phyloP scores from a whole-genome alignment of 2,888 invertebrate genomes.

The Troilus luridus region DNA sequence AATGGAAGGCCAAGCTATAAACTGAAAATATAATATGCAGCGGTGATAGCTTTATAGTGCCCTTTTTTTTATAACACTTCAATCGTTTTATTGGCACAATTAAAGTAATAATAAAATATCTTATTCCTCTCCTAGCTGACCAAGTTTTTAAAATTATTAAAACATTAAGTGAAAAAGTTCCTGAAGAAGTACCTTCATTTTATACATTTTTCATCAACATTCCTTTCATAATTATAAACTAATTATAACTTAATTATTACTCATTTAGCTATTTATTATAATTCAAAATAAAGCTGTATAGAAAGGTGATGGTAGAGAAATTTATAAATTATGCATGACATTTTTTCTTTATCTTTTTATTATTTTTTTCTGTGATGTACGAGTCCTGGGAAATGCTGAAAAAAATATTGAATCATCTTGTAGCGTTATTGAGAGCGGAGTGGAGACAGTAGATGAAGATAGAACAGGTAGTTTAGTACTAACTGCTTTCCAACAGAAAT shows the following conservation, averaged over 20 bases:
- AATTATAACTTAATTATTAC: too few relatives aligned
- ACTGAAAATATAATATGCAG: not conserved
- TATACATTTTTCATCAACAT: too few relatives aligned
- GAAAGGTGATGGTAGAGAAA: not conserved
- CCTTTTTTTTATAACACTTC: not conserved
- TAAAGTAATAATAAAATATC: not conserved
- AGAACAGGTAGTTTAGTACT: not conserved
- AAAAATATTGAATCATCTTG: not conserved
- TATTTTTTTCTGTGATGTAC: not conserved
- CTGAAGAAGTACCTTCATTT: too few relatives aligned
- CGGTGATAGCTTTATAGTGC: not conserved
- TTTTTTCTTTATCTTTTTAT: not conserved
- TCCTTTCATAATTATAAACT: too few relatives aligned
- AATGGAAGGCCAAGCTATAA: not conserved
- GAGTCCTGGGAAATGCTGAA: not conserved
- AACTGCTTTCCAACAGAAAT: not conserved
- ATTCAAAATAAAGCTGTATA: not conserved
- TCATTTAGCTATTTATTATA: not conserved
- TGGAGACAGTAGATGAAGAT: not conserved
- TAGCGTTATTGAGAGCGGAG: not conserved
- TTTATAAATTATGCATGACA: not conserved
- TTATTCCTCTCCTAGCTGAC: not conserved
- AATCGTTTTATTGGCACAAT: not conserved
- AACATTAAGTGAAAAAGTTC: not conserved
- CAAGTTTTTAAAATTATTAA: not conserved